Evolutionary conservation across 1,140 invertebrate species (phyloP), one percentile per base, ranked within the genome.

Genomic region (Lutraria rhynchaena): DNA sequence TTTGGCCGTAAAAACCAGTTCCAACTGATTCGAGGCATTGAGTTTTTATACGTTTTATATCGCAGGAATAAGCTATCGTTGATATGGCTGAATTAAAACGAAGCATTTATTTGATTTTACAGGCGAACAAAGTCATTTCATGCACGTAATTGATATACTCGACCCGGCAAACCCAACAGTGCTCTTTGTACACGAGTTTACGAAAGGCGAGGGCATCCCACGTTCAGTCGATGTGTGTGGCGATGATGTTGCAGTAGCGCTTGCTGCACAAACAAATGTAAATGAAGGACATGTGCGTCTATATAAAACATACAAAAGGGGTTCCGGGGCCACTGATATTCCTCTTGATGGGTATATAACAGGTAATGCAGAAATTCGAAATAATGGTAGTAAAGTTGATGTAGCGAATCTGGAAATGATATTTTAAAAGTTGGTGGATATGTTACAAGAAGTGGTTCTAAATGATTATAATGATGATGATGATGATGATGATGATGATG

Each of bases 241-340:
- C 4, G 44, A 61, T 31, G 41, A 73, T 15, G 31, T 81, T 5
- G 78, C 78, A 7, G 78, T 81, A 31, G 58, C 67, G 2, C 46
- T 81, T 7, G 71, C 67, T 7, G 78, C 65, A 17, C 58, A 61
- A 15, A 44, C 58, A 0, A 53, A 74, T n/a, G 33, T 46, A 19
- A 71, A 63, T 31, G 78, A 81, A 44, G 78, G 78, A 27, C 78
- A 81, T 35, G 78, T 81, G n/a, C 29, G 57, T 2, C 61, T 70
- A 44, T 81, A 70, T 51, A 15, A 49, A 2, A 61, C 67, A 46
- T 49, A 60, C 41, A 51, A 37, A 2, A 46, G 41, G 22, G 27
- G 27, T 3, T 70, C 77, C 1, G 31, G 33, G 22, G 60, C 31
- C 17, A 60, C 53, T 7, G 46, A 70, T 44, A 29, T 81, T 5